Conservation (phyloP, 2,113 vertebrate species). For the Ammospiza nelsoni region DNA sequence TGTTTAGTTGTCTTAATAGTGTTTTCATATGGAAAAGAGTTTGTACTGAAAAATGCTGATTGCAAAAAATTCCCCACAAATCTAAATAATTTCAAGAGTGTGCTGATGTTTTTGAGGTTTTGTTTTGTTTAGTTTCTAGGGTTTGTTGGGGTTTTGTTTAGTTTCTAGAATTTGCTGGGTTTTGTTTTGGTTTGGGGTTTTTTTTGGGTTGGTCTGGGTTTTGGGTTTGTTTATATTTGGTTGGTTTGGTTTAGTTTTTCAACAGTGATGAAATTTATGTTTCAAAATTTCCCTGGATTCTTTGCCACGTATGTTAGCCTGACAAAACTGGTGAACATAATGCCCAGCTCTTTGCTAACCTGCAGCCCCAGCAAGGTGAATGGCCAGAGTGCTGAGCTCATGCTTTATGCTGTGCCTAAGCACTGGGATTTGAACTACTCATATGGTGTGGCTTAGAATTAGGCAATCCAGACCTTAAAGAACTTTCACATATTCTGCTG, state of each 20-base stretch:
- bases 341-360: neutral
- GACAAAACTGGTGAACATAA: neutral
- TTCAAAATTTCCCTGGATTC: neutral
- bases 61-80: neutral
- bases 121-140: neutral
- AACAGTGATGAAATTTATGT: neutral
- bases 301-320: neutral
- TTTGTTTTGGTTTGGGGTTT: neutral
- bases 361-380: neutral
- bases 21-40: neutral
- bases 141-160: neutral
- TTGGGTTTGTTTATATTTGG: neutral
- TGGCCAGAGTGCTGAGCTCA: neutral
- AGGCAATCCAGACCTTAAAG: neutral
- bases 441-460: neutral
- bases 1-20: neutral
- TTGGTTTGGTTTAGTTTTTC: neutral
- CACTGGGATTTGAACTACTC: neutral
- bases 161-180: too few species aligned
- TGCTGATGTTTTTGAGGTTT: accelerated
- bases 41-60: neutral
- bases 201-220: neutral
- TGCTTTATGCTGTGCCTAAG: too few species aligned
- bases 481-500: neutral
- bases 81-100: neutral